These are phyloP conservation scores for Oreocharis arfaki DNA, from an alignment of 2,113 vertebrate species.

Conservation along the genomic window DNA sequence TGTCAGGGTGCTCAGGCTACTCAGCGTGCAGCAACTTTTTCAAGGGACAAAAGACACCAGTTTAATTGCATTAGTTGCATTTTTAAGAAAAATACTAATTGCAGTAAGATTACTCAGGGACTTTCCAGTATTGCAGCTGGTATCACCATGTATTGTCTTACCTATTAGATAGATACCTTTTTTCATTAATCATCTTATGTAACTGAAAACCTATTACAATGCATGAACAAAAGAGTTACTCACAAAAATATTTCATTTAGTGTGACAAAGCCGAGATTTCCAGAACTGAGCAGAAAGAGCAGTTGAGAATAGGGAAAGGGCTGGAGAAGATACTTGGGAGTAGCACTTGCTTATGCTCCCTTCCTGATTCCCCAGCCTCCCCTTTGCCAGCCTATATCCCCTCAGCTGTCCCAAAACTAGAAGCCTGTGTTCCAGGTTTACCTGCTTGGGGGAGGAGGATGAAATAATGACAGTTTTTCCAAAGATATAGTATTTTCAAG, in stretches of 20 bases:
- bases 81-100: background rate
- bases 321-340: background rate
- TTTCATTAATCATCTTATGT: background rate
- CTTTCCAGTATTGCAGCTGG: conserved; percentile 26
- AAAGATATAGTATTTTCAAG: background rate
- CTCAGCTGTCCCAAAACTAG: background rate
- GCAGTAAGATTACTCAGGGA: background rate
- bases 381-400: background rate
- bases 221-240: background rate
- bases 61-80: background rate
- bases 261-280: background rate
- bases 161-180: background rate
- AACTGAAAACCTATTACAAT: background rate
- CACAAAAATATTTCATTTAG: background rate
- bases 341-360: background rate
- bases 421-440: background rate
- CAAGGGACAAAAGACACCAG: background rate
- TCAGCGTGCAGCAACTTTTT: background rate
- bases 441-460: background rate
- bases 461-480: background rate
- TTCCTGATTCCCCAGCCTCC: background rate
- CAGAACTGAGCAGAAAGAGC: background rate
- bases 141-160: background rate
- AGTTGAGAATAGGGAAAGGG: background rate
- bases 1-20: background rate